Evolutionary conservation across 64 coral and sea anemone genomes (phyloP), one percentile per base, ranked within the genome.

Genomic region (Acropora tenuis): DNA sequence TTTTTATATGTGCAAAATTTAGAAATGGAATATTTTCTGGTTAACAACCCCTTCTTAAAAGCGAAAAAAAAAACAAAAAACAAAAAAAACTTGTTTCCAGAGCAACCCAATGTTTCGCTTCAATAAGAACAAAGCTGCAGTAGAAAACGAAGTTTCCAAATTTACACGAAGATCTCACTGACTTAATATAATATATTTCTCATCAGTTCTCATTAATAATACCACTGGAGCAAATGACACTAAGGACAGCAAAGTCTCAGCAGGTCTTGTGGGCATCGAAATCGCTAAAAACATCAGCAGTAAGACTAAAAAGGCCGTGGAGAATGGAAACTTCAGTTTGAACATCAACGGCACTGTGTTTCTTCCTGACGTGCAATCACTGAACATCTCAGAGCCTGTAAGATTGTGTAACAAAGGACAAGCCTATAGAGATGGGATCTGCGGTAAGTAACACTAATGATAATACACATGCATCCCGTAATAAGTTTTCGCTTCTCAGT

Each of bases 261-360:
- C 65, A 19, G 82, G 82, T 8, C 43, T 49, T 1, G 65, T 46
- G 15, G 82, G 82, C 7, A 18, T 50, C 41, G 8, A 84, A 45
- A 48, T 84, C 47, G 65, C 82, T 7, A 49, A 72, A 68, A 84
- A 72, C 47, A 74, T 93, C 43, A 63, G 71, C 49, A 75, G 50
- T 1, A 77, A 77, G 42, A 52, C 88, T 19, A 68, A 75, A 48
- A 45, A 50, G 16, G 77, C 65, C 71, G 43, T 88, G 3, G 43
- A 82, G 79, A 93, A 83, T 50, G 86, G 92, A 12, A 83, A 43
- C 16, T 45, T 93, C 15, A 79, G 41, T 1, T 47, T 93, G 12
- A 88, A 65, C 42, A 78, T 93, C 18, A 88, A 63, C 58, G 78
- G 92, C 47, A 72, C 78, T 20, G 69, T 68, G 48, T 48, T 80